Evolutionary conservation across 1,140 invertebrate species (phyloP), one percentile per base, ranked within the genome.

Genomic region (Pogonomyrmex californicus): DNA sequence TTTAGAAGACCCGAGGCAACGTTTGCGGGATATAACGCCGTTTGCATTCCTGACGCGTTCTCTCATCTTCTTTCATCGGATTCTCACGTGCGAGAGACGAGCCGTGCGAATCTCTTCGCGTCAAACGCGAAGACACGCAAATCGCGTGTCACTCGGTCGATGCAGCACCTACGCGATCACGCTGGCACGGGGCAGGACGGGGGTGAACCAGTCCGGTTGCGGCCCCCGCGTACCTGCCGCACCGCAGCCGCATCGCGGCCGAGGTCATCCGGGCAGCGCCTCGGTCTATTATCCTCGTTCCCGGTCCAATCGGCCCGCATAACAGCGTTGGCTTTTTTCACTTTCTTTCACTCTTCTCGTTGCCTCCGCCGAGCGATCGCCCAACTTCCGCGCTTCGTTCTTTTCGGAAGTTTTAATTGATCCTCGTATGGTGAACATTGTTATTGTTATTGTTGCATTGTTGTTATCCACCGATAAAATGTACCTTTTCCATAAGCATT

Each of bases 221-320:
- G 17, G 54, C 47, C 68, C 33, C 88, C 63, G 85, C 73, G 82
- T 87, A 89, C 73, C 85, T 54, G 79, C 78, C 23, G 62, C 62
- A 70, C 56, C 81, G 68, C 71, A 76, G 68, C 73, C 79, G 81
- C 88, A 86, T 60, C 73, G 60, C 77, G 62, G 81, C 79, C 88
- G 89, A 90, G 88, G 88, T 91, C 89, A 90, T 83, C 73, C 88
- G 71, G 81, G 70, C 89, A 86, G 82, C 63, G 70, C 86, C 75
- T 83, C 68, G 68, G 51, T 58, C 76, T 77, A 73, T 79, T 78
- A 86, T 79, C 30, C 76, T 81, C 66, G 17, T 75, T 56, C 23
- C 58, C n/a, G 54, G 38, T 36, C 70, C 44, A n/a, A 30, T 58
- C 41, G 73, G 44, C 36, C 33, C 54, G 60, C 68, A 58, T 58